phyloP scores from a whole-genome alignment of 1,140 invertebrate species.

The Hirudo medicinalis region DNA sequence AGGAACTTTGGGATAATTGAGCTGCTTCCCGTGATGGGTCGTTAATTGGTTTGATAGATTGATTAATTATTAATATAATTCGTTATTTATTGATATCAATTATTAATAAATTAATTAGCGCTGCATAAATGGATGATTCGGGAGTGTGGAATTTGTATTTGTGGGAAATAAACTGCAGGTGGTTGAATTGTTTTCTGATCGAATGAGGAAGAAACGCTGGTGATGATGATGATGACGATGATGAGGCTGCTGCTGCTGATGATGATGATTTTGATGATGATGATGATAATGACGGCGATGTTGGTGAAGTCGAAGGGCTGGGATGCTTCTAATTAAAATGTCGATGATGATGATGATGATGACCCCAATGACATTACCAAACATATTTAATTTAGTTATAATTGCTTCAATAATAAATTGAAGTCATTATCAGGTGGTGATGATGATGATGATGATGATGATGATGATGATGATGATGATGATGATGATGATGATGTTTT shows the following conservation, averaged over 20 bases:
- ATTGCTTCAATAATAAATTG: not conserved
- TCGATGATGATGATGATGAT: not conserved
- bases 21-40: too few relatives aligned
- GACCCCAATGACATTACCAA: too few relatives aligned
- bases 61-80: too few relatives aligned
- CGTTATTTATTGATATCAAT: too few relatives aligned
- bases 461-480: not conserved
- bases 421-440: too few relatives aligned
- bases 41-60: too few relatives aligned
- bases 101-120: too few relatives aligned
- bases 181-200: not conserved
- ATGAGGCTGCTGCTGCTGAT: not conserved
- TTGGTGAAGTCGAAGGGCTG: not conserved
- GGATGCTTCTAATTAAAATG: too few relatives aligned
- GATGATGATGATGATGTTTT: not conserved
- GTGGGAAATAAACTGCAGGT: not conserved
- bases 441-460: not conserved
- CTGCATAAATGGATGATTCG: too few relatives aligned
- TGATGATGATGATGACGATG: not conserved
- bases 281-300: not conserved
- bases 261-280: constrained; percentile 1
- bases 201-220: not conserved
- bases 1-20: too few relatives aligned
- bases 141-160: too few relatives aligned
- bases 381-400: not conserved